Evolutionary conservation across 2,113 vertebrate genomes (phyloP), one percentile per base, ranked within the genome.

Genomic region (Daphoenositta chrysoptera): DNA sequence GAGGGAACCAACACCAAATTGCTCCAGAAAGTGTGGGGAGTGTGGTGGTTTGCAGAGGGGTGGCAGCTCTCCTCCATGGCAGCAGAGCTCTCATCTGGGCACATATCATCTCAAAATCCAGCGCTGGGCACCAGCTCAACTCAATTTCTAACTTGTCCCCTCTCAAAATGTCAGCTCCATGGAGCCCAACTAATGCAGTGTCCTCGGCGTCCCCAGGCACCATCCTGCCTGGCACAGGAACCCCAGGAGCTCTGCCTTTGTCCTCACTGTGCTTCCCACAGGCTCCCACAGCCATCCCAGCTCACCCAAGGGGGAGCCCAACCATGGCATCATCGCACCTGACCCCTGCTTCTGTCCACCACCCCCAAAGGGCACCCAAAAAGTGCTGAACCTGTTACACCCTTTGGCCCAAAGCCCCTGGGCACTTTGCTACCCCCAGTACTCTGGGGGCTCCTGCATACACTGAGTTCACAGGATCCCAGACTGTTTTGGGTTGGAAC

Each of bases 261-360:
- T 54, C n/a, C 31, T 57, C 57, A 15, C 20, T 13, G 20, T n/a
- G 48, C 48, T 20, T 26, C 53, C 54, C 3, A 3, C 1, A 1
- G 50, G 27, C 33, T 47, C 79, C 65, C 60, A 35, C 0, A 1
- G 77, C 48, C 27, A 21, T 21, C 45, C 58, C 56, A 77, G 50
- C 28, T 69, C 48, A 60, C 54, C 18, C 35, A 73, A 68, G 13
- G 40, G 11, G 18, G 26, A 44, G n/a, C 23, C 60, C 69, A 57
- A 15, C 18, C 23, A 37, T 1, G 13, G 23, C 53, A 24, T 4
- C 42, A 30, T 3, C 0, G 0, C 72, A 33, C 23, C 48, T 24
- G 33, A 37, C 33, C 40, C 3, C 3, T 28, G 27, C 28, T 73
- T 51, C n/a, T 0, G 0, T 5, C 69, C 69, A 31, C 9, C 72